Percentiles rank a stretch among this genome's conserved stretches.
These are phyloP conservation scores for Hyla sarda DNA, from an alignment of 2,113 vertebrate genomes.

Conservation along the genomic window DNA sequence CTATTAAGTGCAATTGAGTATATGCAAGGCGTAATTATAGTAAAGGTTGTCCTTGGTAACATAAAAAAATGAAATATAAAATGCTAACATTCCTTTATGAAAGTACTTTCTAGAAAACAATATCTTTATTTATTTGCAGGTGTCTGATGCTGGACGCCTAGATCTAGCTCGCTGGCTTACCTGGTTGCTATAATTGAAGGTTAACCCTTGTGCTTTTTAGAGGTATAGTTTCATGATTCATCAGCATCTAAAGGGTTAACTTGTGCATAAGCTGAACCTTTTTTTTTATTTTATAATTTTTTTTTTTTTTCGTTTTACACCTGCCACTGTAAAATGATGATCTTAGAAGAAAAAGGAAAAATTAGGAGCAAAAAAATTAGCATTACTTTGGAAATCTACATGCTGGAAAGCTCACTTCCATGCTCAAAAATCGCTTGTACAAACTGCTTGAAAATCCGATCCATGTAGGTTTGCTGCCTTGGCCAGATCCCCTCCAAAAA, in stretches of 20 bases:
- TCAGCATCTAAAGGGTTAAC: constrained; percentile 52
- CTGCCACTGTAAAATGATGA: constrained; percentile 57
- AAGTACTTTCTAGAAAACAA: constrained; percentile 74
- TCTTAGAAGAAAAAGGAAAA: constrained; percentile 37
- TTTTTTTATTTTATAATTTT: no score
- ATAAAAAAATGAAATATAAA: constrained; percentile 77
- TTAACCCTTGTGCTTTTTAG: constrained; percentile 61
- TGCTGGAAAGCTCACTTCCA: constrained; percentile 77
- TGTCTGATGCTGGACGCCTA: constrained; percentile 66
- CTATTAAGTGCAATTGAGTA: constrained; percentile 75
- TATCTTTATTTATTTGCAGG: constrained; percentile 67
- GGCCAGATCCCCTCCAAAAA: constrained; percentile 98
- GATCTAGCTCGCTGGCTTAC: constrained; percentile 70
- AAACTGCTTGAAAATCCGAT: constrained; percentile 97
- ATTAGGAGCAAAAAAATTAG: constrained; percentile 27
- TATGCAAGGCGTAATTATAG: constrained; percentile 69
- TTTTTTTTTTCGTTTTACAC: no score
- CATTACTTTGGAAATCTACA: constrained; percentile 66
- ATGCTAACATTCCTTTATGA: constrained; percentile 70
- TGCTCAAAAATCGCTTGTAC: constrained; percentile 91
- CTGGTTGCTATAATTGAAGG: constrained; percentile 57
- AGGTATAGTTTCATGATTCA: constrained; percentile 34
- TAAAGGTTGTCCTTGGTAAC: constrained; percentile 80
- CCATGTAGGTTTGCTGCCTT: constrained; percentile 95
- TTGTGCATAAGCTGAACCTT: constrained; percentile 70